Percentiles rank a stretch among this genome's conserved stretches.
Evolutionary conservation across 2,113 vertebrate species (phyloP).

Genomic region (Neolamprologus variostigma): DNA sequence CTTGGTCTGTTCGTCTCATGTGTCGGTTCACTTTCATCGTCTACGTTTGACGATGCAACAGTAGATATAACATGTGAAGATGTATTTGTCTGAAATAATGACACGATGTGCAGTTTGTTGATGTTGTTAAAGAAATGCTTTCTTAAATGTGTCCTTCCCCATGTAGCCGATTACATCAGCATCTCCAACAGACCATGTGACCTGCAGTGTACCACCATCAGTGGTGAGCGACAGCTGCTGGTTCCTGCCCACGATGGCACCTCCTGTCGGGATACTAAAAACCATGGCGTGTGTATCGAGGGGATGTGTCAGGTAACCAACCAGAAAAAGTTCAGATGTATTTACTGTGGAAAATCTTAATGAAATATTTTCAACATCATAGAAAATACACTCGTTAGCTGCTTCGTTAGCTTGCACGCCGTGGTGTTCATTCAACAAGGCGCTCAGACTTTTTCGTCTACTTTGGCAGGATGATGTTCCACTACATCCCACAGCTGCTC

Average conservation of each 20-base stretch:
- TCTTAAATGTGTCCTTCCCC: neutral
- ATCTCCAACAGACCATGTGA: slow-evolving; percentile 90
- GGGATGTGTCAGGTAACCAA: slow-evolving; percentile 82
- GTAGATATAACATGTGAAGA: neutral
- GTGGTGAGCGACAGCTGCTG: slow-evolving; percentile 81
- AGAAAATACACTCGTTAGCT: neutral
- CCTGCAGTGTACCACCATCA: slow-evolving; percentile 82
- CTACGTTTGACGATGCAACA: neutral
- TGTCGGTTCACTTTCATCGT: neutral
- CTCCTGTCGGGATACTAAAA: slow-evolving; percentile 77
- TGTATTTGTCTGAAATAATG: neutral
- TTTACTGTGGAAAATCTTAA: neutral
- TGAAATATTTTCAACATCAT: neutral
- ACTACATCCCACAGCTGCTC: neutral
- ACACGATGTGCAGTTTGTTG: neutral
- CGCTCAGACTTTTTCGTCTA: neutral
- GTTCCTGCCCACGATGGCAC: slow-evolving; percentile 84
- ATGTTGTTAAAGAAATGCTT: neutral
- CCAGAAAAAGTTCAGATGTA: neutral
- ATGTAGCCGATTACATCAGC: slow-evolving; percentile 84
- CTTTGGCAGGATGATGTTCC: neutral
- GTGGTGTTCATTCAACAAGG: neutral
- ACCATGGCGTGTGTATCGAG: slow-evolving; percentile 83
- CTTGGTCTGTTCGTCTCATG: accelerated
- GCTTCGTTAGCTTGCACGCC: accelerated